Percentiles rank a stretch among this genome's conserved stretches.
Conservation (phyloP, 2,888 invertebrate genomes). For the Limnephilus rhombicus region DNA sequence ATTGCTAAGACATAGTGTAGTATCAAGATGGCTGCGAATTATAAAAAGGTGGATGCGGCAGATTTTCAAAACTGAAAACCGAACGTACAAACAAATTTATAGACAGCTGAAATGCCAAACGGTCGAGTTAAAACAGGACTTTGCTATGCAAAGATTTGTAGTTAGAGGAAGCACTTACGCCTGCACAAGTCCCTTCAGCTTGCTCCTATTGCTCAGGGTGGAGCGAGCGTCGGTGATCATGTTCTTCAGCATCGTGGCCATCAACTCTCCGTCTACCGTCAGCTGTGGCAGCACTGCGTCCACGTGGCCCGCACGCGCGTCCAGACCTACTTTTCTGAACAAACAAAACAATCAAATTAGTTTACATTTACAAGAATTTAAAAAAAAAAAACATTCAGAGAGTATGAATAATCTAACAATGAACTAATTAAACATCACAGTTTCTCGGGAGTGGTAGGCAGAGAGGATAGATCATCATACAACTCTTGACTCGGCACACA, state of each 20-base stretch:
- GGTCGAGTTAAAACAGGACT: too few relatives aligned
- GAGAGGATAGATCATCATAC: too few relatives aligned
- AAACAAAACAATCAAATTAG: neutral
- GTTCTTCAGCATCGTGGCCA: slow-evolving; percentile 77
- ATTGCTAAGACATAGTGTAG: too few relatives aligned
- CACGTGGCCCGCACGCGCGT: slow-evolving; percentile 90
- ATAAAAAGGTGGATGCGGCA: too few relatives aligned
- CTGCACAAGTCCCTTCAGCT: slow-evolving; percentile 72
- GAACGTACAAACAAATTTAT: too few relatives aligned
- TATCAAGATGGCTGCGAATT: too few relatives aligned
- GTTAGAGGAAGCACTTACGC: neutral
- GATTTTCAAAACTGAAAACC: too few relatives aligned
- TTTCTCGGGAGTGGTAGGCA: too few relatives aligned
- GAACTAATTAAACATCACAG: too few relatives aligned
- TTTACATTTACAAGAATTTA: neutral
- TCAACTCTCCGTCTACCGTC: slow-evolving; percentile 79
- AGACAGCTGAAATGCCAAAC: too few relatives aligned
- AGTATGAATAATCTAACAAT: neutral
- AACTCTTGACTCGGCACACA: too few relatives aligned
- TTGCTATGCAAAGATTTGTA: neutral
- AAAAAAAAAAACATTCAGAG: neutral
- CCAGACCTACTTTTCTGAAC: slow-evolving; percentile 71
- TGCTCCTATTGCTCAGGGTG: slow-evolving; percentile 78
- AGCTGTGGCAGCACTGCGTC: slow-evolving; percentile 85
- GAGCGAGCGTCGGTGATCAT: slow-evolving; percentile 75